Conservation (phyloP, 2,113 vertebrate species). For the Aspiorhynchus laticeps region DNA sequence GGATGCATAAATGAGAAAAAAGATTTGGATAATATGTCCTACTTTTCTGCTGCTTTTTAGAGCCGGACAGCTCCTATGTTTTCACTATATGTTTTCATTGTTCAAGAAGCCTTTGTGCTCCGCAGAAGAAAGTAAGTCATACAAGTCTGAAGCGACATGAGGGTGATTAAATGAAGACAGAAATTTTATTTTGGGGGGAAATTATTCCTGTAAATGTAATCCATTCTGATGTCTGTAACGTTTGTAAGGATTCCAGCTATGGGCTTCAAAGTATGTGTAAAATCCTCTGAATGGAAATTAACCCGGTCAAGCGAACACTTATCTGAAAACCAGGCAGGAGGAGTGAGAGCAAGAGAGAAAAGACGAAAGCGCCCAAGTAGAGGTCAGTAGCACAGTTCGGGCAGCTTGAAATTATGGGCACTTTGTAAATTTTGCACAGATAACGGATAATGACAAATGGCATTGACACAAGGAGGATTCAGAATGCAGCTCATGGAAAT, state of each 20-base stretch:
- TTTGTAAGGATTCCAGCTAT: conserved; percentile 10
- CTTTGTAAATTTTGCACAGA: conserved; percentile 25
- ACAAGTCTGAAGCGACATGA: not conserved
- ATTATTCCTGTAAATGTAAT: not conserved
- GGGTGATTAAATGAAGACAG: conserved; percentile 11
- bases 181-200: not conserved
- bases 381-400: conserved; percentile 38
- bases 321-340: conserved; percentile 7
- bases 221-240: conserved; percentile 12
- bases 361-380: not conserved
- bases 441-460: not conserved
- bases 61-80: no score
- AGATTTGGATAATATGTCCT: no score
- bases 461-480: conserved; percentile 11
- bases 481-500: conserved; percentile 11
- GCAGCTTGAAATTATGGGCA: conserved; percentile 25
- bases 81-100: no score
- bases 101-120: not conserved
- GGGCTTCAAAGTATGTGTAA: conserved; percentile 28
- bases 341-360: not conserved
- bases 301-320: not conserved
- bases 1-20: no score
- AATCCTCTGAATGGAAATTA: conserved; percentile 20
- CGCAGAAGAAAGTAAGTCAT: not conserved
- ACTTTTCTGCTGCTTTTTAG: no score